phyloP scores from a whole-genome alignment of 2,797 vertebrate species.

The Acrocephalus scirpaceus region DNA sequence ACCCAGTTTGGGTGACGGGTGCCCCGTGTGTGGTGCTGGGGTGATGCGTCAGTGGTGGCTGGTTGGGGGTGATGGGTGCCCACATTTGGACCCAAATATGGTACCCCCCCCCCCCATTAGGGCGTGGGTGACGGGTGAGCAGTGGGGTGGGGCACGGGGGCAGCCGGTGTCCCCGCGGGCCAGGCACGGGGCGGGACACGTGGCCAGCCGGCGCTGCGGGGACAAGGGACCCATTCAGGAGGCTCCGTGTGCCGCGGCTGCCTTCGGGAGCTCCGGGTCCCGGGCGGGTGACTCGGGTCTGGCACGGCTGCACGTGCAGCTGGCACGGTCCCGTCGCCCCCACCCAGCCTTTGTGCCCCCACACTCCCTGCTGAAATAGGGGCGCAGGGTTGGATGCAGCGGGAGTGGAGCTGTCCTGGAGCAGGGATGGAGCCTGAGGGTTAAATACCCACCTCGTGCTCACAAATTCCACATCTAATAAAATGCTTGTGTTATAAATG shows the following conservation, averaged over 20 bases:
- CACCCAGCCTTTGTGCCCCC: background rate
- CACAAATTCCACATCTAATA: background rate
- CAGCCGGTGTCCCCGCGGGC: background rate
- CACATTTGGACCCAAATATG: fast-evolving
- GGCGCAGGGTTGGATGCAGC: fast-evolving
- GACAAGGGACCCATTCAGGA: slow-evolving; percentile 40
- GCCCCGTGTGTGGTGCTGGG: background rate
- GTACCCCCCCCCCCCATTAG: too few species aligned
- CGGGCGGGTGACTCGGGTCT: background rate
- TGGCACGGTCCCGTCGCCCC: background rate
- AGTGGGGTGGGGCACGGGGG: background rate
- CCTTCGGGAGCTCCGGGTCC: background rate
- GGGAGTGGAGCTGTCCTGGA: fast-evolving
- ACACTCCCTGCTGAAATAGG: fast-evolving
- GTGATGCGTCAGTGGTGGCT: background rate
- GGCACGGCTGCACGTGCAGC: background rate
- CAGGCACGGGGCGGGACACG: background rate
- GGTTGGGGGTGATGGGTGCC: background rate
- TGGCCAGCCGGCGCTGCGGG: background rate
- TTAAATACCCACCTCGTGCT: background rate
- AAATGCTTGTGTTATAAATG: too few species aligned
- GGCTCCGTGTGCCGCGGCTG: background rate
- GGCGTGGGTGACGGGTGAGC: background rate
- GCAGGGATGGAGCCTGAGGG: background rate
- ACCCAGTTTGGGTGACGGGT: background rate